phyloP scores from a whole-genome alignment of 1,140 invertebrate genomes.

The Scaptodrosophila lebanonensis region DNA sequence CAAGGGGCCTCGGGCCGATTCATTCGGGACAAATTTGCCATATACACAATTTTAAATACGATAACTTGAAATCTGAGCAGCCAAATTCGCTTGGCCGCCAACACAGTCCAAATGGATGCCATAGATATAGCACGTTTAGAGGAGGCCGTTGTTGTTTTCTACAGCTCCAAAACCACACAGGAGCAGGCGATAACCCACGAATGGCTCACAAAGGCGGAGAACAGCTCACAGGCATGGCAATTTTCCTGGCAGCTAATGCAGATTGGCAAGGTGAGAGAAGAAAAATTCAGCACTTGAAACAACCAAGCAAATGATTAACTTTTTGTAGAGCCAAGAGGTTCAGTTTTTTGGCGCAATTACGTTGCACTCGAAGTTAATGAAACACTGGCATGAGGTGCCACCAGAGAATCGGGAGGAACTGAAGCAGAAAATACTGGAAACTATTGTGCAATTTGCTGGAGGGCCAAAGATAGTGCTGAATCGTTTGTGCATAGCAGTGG shows the following conservation, averaged over 20 bases:
- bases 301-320: conserved; percentile 11
- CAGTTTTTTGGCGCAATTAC: conserved; percentile 96
- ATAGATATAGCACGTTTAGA: conserved; percentile 66
- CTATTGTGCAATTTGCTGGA: conserved; percentile 85
- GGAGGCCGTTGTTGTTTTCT: conserved; percentile 69
- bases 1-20: too few species aligned
- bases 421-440: conserved; percentile 85
- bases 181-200: conserved; percentile 87
- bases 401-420: conserved; percentile 85
- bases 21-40: too few species aligned
- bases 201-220: conserved; percentile 89
- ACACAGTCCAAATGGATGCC: conserved; percentile 56
- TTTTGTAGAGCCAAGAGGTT: conserved; percentile 86
- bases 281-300: neutral
- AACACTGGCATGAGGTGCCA: conserved; percentile 91
- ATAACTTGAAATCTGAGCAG: too few species aligned
- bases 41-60: too few species aligned
- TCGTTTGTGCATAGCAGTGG: conserved; percentile 91
- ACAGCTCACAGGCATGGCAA: conserved; percentile 90
- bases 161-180: conserved; percentile 65
- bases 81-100: too few species aligned
- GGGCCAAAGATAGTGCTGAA: conserved; percentile 91
- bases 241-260: conserved; percentile 92
- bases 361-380: conserved; percentile 90
- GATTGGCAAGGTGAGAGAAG: conserved; percentile 82